phyloP scores from a whole-genome alignment of 23 tunicate species.

The Halocynthia aurantium region DNA sequence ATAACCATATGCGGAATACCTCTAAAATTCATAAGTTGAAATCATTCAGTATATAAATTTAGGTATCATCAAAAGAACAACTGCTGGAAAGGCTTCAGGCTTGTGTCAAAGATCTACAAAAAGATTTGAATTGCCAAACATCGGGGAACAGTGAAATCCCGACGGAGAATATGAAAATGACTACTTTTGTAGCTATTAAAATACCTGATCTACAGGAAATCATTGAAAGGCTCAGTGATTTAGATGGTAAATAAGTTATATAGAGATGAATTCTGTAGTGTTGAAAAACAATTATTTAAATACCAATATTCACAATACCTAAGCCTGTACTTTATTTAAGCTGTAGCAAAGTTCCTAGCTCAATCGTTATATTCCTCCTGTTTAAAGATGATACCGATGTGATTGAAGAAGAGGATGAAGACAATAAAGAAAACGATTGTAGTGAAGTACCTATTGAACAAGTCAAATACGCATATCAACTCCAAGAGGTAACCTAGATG shows the following conservation, averaged over 20 bases:
- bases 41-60: no score
- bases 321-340: no score
- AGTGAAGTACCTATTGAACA: conserved; percentile 36
- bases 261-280: no score
- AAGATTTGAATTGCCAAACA: not conserved
- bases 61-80: conserved; percentile 63
- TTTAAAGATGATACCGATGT: conserved; percentile 6
- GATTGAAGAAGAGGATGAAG: conserved; percentile 32
- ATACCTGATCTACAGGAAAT: no score
- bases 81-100: conserved; percentile 17
- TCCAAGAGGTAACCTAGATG: conserved; percentile 47
- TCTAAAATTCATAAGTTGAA: no score
- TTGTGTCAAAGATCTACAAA: conserved; percentile 7
- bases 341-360: no score
- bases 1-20: no score
- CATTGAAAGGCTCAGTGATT: no score
- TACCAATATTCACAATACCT: no score
- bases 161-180: not conserved
- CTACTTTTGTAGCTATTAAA: not conserved
- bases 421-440: not conserved
- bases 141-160: not conserved
- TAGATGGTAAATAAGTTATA: no score
- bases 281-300: no score
- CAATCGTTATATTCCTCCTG: no score
- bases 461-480: conserved; percentile 80